Evolutionary conservation across 2,888 invertebrate species (phyloP).

Genomic region (Coronaproctus castanopsis): DNA sequence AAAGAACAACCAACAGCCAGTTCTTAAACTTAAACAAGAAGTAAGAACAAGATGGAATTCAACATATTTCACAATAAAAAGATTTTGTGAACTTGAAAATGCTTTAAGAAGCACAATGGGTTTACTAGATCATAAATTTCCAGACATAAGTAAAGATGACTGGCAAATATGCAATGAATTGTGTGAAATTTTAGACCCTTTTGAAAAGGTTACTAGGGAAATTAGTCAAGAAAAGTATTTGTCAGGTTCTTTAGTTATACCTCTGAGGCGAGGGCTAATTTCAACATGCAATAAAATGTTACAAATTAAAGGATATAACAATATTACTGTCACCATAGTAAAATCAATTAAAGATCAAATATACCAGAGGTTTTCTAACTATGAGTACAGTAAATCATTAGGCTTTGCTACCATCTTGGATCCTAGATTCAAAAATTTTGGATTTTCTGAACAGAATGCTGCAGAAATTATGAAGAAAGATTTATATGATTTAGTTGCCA

Average conservation of each 20-base stretch:
- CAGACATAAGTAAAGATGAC: neutral
- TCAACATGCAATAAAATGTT: neutral
- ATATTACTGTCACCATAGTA: neutral
- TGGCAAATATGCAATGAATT: neutral
- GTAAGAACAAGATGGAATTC: neutral
- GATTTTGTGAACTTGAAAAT: neutral
- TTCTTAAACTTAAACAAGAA: neutral
- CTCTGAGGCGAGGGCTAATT: neutral
- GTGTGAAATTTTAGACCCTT: neutral
- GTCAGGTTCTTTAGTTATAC: neutral
- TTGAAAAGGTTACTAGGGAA: neutral
- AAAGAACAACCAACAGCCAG: neutral
- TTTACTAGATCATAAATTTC: neutral
- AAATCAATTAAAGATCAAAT: neutral
- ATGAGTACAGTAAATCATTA: no score
- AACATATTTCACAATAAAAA: neutral
- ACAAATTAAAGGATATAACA: neutral
- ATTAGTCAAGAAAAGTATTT: neutral
- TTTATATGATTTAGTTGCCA: neutral
- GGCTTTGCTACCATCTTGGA: no score
- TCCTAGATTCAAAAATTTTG: neutral
- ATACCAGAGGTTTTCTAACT: neutral
- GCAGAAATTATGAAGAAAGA: neutral
- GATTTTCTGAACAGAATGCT: neutral
- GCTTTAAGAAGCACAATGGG: neutral